These are phyloP conservation scores for Echeneis naucrates DNA, from an alignment of 2,797 vertebrate species.

Conservation along the genomic window DNA sequence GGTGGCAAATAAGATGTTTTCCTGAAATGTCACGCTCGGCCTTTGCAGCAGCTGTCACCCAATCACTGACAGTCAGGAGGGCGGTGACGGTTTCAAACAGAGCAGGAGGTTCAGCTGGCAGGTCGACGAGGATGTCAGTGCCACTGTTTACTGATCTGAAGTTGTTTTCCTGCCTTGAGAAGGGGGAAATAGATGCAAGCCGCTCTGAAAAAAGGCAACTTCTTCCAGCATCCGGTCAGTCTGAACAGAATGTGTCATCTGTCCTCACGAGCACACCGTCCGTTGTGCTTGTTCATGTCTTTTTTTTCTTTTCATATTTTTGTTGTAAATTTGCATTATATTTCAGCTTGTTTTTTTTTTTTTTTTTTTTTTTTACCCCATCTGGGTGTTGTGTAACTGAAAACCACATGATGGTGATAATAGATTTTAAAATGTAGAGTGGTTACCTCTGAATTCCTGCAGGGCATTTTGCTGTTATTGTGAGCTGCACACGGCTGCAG, in stretches of 20 bases:
- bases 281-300: constrained; percentile 48
- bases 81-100: constrained; percentile 28
- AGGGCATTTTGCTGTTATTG: constrained; percentile 10
- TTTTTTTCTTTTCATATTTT: constrained; percentile 28
- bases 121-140: constrained; percentile 42
- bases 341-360: constrained; percentile 13
- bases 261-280: constrained; percentile 57
- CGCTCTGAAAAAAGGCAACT: constrained; percentile 38
- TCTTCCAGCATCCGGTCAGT: constrained; percentile 64
- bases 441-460: constrained; percentile 28
- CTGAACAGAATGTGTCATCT: constrained; percentile 67
- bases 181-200: constrained; percentile 49
- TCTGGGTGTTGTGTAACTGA: constrained; percentile 45
- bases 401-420: constrained; percentile 23
- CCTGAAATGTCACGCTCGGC: neutral
- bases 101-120: constrained; percentile 17
- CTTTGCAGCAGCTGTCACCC: constrained; percentile 12
- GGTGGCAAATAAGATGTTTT: neutral
- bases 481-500: neutral
- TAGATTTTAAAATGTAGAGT: constrained; percentile 3
- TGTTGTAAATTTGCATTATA: constrained; percentile 60
- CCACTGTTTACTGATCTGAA: constrained; percentile 38
- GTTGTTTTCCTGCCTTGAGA: constrained; percentile 16
- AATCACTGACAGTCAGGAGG: constrained; percentile 6
- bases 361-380: constrained; percentile 13